Base-by-base conservation (phyloP, 2,113 vertebrate genomes). In the Pomatorhinus ruficollis region DNA sequence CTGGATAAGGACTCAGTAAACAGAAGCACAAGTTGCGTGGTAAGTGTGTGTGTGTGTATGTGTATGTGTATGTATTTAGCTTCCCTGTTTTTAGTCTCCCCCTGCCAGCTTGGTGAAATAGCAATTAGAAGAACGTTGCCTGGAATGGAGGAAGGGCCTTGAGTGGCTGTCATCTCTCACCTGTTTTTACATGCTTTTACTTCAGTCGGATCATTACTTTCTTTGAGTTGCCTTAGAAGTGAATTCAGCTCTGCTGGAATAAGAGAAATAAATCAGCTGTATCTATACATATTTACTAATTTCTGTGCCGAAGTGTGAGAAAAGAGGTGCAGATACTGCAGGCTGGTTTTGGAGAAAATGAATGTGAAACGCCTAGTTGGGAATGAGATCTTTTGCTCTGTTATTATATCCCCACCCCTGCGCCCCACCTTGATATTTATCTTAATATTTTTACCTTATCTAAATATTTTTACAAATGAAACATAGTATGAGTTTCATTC, bases 1-100 rank as follows among this genome's bases (percentile, higher is more conserved):
- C 64, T 96, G 87, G 60, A 44, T 92, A 90, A 95, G 84, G 83
- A 80, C 52, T 77, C 10, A 15, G 1, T 85, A 91, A 93, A 93
- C 44, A 95, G 65, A 89, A 95, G 40, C 64, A 91, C 72, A 92
- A 84, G 61, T 76, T 96, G 60, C 2, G 2, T 93, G 84, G 77
- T 84, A 7, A 53, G 35, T 35, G n/a, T 42, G 22, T 28, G 21
- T 39, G 17, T 61, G 33, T 37, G 45, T 68, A 20, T 44, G 17
- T 69, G 8, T 47, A 11, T 66, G 11, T 71, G 20, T 83, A 22
- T 64, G 39, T 79, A 23, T 91, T 94, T 65, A 93, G 63, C 61
- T 52, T 83, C 70, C 37, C 56, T 54, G 59, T 54, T 95, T 92
- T 75, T 37, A 50, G 22, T 81, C 27, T 37, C 19, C 49, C 19